These are phyloP conservation scores for Sebastes kiyomatsui DNA, from an alignment of 2,797 vertebrate species.

Conservation along the genomic window DNA sequence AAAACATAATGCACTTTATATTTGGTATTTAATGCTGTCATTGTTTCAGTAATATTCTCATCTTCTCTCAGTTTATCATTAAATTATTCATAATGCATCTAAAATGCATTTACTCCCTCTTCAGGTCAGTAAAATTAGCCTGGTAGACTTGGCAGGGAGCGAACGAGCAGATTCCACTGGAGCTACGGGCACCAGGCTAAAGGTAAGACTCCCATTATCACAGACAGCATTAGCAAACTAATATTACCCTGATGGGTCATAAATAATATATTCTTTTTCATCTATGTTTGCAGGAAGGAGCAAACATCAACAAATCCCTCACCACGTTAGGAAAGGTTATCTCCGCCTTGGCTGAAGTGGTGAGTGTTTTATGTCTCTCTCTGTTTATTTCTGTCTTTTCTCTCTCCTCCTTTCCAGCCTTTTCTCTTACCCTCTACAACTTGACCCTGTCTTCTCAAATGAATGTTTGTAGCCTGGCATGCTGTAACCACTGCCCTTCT, in stretches of 20 bases:
- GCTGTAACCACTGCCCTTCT: constrained; percentile 72
- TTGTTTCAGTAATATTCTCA: background rate
- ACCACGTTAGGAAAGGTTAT: constrained; percentile 99
- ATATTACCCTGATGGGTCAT: background rate
- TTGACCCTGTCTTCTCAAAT: constrained; percentile 41
- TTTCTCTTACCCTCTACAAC: constrained; percentile 20
- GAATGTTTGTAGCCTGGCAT: constrained; percentile 48
- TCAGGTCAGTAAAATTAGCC: constrained; percentile 99
- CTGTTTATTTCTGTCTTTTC: background rate
- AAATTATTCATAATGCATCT: constrained; percentile 34
- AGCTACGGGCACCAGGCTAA: constrained; percentile 95
- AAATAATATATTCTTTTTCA: constrained; percentile 8
- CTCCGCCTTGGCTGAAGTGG: constrained; percentile 97
- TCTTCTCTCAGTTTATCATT: background rate
- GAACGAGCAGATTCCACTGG: constrained; percentile 97
- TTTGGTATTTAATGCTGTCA: background rate
- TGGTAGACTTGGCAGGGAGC: constrained; percentile 97
- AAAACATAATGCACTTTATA: background rate
- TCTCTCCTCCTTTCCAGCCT: background rate
- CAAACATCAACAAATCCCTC: constrained; percentile 99
- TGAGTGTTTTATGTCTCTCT: constrained; percentile 78
- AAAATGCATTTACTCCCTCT: constrained; percentile 34
- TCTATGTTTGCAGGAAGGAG: constrained; percentile 90
- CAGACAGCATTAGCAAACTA: background rate
- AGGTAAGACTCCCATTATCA: constrained; percentile 80